Conservation (phyloP, 2,797 vertebrate species). For the Micromesistius poutassou region DNA sequence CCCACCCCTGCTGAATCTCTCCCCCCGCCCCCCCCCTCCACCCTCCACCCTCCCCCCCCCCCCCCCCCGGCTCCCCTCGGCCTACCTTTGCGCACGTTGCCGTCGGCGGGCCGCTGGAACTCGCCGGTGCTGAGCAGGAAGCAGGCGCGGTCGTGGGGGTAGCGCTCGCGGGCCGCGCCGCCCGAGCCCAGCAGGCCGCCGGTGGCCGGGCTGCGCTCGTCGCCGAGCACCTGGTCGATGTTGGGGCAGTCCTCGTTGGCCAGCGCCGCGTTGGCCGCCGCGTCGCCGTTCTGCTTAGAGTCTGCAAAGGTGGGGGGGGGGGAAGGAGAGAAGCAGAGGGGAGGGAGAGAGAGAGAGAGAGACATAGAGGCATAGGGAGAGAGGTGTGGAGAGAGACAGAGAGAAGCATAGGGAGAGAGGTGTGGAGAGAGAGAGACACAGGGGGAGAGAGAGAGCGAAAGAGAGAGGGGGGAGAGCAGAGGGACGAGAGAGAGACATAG, state of each 20-base stretch:
- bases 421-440: not conserved
- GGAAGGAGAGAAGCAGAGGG: not conserved
- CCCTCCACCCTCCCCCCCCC: not conserved
- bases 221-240: constrained; percentile 90
- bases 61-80: constrained; percentile 18
- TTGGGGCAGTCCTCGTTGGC: constrained; percentile 92
- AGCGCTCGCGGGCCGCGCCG: constrained; percentile 77
- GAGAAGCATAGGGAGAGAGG: not conserved
- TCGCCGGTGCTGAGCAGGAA: constrained; percentile 88
- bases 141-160: constrained; percentile 88
- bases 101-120: constrained; percentile 84
- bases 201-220: constrained; percentile 84
- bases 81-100: constrained; percentile 93
- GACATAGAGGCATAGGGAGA: not conserved
- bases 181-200: constrained; percentile 68
- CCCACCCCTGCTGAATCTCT: no score
- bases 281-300: constrained; percentile 88
- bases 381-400: not conserved
- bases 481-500: not conserved
- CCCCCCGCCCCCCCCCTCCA: no score
- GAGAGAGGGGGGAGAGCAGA: no score
- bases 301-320: constrained; percentile 59
- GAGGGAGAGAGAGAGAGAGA: not conserved
- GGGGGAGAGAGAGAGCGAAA: not conserved
- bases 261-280: constrained; percentile 81